Percentiles rank a stretch among this genome's conserved stretches.
These are phyloP conservation scores for Lasioglossum albipes DNA, from an alignment of 1,140 invertebrate genomes.

Conservation along the genomic window DNA sequence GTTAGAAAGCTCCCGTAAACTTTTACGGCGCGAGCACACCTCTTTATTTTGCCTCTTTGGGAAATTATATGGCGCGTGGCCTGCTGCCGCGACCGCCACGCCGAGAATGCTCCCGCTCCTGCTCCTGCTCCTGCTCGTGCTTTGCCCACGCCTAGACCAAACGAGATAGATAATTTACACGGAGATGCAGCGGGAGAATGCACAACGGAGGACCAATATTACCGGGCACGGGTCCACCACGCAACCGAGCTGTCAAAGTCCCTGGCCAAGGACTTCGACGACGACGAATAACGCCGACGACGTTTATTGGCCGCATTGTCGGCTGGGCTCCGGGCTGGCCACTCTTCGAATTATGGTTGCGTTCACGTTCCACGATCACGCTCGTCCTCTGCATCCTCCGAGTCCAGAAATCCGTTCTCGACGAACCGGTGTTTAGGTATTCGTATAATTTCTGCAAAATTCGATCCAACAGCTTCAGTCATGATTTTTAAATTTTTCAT, in stretches of 20 bases:
- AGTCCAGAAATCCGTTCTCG: no score
- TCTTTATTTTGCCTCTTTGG: constrained; percentile 43
- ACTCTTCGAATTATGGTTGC: no score
- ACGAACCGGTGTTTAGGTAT: no score
- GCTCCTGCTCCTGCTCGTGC: no score
- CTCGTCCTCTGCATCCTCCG: no score
- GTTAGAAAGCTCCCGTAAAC: constrained; percentile 45
- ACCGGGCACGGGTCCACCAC: background rate
- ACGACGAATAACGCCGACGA: background rate
- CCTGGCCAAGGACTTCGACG: background rate
- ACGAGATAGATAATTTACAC: constrained; percentile 41
- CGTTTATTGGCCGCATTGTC: background rate
- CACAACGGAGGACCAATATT: no score
- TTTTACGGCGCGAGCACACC: constrained; percentile 39
- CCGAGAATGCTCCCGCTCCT: no score
- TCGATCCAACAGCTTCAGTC: no score
- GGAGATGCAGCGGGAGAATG: background rate
- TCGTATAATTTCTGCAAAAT: no score
- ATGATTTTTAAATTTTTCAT: no score
- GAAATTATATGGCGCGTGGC: constrained; percentile 62
- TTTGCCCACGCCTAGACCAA: background rate
- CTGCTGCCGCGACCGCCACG: constrained; percentile 4
- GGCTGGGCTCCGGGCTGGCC: background rate
- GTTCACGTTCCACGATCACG: no score
- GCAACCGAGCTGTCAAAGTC: background rate